Evolutionary conservation across 2,113 vertebrate species (phyloP), one percentile per base, ranked within the genome.

Genomic region (Eidolon helvum): DNA sequence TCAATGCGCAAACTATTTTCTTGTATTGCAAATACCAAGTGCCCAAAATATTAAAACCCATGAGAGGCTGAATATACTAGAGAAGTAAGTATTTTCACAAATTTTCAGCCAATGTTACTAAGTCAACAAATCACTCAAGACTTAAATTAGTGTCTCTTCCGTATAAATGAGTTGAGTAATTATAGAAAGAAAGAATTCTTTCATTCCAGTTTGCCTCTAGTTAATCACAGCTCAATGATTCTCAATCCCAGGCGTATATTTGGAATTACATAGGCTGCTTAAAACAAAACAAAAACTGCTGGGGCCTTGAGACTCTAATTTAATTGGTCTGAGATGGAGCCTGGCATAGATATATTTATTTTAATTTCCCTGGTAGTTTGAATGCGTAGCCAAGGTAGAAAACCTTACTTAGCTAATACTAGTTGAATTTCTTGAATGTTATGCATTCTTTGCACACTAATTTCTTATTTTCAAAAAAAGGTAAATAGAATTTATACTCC

Each of bases 281-380:
- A 87, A 80, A 87, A 95, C 8, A 74, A 48, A 91, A 68, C 4
- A 55, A 45, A 90, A 85, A 80, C 7, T 85, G 7, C 50, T 82
- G 65, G 35, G 35, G 14, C 33, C 40, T 95, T n/a, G 33, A 80
- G 43, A 95, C 80, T 80, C 24, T 94, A n/a, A 61, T 87, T 91
- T 89, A 93, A 95, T 0, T 84, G 48, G 16, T 82, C 35, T 96
- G 30, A 92, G 45, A 40, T 22, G 30, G 9, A 28, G n/a, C 24
- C 35, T 89, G 53, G 35, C 53, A 93, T 2, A 59, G 8, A 45
- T 53, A 10, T 40, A 91, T 53, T 72, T 87, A 84, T 77, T 78
- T 96, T 95, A 90, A 93, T 80, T 88, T 87, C 22, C 35, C 59
- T 72, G 6, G 40, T 14, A 86, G 43, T 86, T 86, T 43, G 85